Base-by-base conservation (phyloP, 2,888 invertebrate genomes). In the Laspeyria flexula region DNA sequence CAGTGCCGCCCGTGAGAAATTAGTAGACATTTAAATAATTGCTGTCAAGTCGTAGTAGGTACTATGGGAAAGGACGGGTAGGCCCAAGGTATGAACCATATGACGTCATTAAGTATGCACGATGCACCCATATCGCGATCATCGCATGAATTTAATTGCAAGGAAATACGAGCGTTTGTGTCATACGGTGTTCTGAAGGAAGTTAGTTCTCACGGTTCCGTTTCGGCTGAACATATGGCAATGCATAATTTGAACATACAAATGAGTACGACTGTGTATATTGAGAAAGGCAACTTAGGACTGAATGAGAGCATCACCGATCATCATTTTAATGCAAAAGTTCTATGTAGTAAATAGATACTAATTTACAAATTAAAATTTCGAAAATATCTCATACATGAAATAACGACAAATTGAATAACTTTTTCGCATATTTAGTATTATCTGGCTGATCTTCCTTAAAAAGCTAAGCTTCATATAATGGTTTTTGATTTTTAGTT, bases 91-190 rank as follows among this genome's bases (percentile, higher is more conserved):
- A 67, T 66, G 75, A 74, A 75, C 77, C 85, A 85, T 87, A 80
- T 84, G 86, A 86, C 79, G 76, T 79, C 82, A 88, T 90, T 88
- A 81, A 60, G 78, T 83, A 90, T 90, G 81, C 86, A 77, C 75
- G 69, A 73, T 77, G 75, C 68, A 70, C 62, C 75, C 81, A 79
- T 90, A 91, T 91, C 91, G 83, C 77, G 79, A 83, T 81, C 82
- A 88, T 88, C 88, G 77, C 78, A 71, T 75, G 83, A 88, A 89
- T 90, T 45, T 90, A 90, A 90, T 90, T 82, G 86, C 87, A 88
- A 91, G 88, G 87, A 90, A 87, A 78, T 81, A 75, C 79, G 69
- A 74, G 66, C 66, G 75, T 75, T 41, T 56, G 82, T 73, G 75
- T 86, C 91, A 90, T 90, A 89, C 83, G 86, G 30, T 6, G 31